phyloP scores from a whole-genome alignment of 1,140 invertebrate species.

The Liolophura sinensis region DNA sequence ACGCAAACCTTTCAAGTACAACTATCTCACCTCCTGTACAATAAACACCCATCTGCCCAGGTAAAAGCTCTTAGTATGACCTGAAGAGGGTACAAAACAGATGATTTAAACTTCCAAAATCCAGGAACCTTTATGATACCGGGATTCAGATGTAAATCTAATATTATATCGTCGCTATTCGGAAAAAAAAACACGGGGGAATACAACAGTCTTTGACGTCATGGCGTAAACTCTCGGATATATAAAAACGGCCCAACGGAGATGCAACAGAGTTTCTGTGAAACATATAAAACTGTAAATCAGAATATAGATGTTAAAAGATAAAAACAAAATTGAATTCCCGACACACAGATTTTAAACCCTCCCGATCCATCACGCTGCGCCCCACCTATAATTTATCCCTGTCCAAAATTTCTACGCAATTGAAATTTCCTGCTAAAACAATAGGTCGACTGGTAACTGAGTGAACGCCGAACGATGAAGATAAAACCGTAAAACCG shows the following conservation, averaged over 20 bases:
- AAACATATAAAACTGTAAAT: conserved; percentile 17
- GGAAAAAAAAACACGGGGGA: conserved; percentile 19
- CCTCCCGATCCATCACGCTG: conserved; percentile 8
- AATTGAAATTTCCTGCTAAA: conserved; percentile 29
- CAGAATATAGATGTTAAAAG: conserved; percentile 18
- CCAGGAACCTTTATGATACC: conserved; percentile 14
- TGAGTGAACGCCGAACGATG: conserved; percentile 14
- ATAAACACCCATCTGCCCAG: too few relatives aligned
- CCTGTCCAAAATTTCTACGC: conserved; percentile 17
- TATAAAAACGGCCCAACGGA: conserved; percentile 27
- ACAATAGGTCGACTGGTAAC: conserved; percentile 14
- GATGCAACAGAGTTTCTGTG: conserved; percentile 8
- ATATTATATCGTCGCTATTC: conserved; percentile 24
- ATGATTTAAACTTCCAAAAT: conserved; percentile 30
- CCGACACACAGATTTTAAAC: conserved; percentile 10
- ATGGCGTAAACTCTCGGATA: conserved; percentile 8
- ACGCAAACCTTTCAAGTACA: too few relatives aligned
- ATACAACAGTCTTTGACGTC: conserved; percentile 7
- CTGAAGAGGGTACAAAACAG: too few relatives aligned
- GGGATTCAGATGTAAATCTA: conserved; percentile 6
- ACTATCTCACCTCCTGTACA: too few relatives aligned
- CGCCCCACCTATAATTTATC: conserved; percentile 28
- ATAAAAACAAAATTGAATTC: conserved; percentile 22
- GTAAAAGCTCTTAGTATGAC: too few relatives aligned
- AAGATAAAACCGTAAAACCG: conserved; percentile 20